Percentiles rank a stretch among this genome's conserved stretches.
Conservation (phyloP, 2,113 vertebrate genomes). For the Chloroceryle aenea region DNA sequence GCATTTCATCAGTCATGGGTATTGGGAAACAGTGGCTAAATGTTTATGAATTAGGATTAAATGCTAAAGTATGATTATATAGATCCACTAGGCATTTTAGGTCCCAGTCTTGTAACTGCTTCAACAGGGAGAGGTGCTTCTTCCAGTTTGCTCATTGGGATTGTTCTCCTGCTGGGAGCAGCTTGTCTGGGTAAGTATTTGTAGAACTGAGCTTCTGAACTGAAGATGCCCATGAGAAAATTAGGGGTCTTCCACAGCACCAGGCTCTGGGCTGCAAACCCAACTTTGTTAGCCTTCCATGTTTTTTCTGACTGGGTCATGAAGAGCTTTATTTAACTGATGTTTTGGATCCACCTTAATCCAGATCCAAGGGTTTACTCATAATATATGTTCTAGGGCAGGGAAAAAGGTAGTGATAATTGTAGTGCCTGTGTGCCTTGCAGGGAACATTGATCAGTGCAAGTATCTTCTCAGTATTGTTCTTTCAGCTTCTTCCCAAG, state of each 20-base stretch:
- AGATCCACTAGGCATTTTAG: background rate
- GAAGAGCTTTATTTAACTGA: background rate
- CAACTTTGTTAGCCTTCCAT: background rate
- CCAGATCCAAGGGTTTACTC: background rate
- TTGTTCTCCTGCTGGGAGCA: background rate
- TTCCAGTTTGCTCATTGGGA: background rate
- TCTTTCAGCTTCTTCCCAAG: background rate
- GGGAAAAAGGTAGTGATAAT: background rate
- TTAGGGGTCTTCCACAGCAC: background rate
- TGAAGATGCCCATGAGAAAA: background rate
- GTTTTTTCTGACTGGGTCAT: background rate
- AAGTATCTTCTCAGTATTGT: background rate
- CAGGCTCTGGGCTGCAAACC: background rate
- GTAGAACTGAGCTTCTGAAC: background rate
- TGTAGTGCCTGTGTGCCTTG: background rate
- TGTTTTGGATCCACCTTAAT: background rate
- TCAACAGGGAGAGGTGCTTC: background rate
- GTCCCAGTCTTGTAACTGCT: background rate
- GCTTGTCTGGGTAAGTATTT: background rate
- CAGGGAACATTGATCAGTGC: background rate
- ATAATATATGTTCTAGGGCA: background rate
- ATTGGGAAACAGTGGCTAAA: background rate
- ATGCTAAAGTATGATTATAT: background rate
- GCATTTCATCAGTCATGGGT: background rate
- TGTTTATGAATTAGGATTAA: background rate